Evolutionary conservation across 2,797 vertebrate species (phyloP), one percentile per base, ranked within the genome.

Genomic region (Poeciliopsis turneri): DNA sequence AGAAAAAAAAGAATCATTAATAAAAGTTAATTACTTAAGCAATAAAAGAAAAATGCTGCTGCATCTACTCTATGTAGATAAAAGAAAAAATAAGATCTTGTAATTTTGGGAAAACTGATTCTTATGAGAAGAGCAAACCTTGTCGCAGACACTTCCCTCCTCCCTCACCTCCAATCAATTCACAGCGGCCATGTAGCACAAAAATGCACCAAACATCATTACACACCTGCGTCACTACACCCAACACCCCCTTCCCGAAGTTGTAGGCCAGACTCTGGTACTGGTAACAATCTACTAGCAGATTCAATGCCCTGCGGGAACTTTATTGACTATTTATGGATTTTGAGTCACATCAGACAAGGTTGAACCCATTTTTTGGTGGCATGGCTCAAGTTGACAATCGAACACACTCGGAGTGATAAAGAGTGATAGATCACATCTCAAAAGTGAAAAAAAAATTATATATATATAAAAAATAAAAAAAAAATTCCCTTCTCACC

Each of bases 151-250:
- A 59, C 59, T 76, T 41, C 53, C 79, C 86, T 81, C 78, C 49
- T n/a, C 12, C 75, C 18, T 36, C 30, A 15, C 59, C 59, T 18
- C 6, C 64, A 5, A 74, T 82, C 83, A 86, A 80, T 84, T 78
- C 84, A 84, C 82, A 88, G 87, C 92, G 93, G 92, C 92, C 91
- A 87, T 79, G 72, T 86, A 77, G 82, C 79, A 85, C 72, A 84
- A 80, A 49, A 87, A 75, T 85, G 89, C 84, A 84, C 59, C 3
- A 83, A 78, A 82, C 86, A 82, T 90, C 81, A 87, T 83, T 87
- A 85, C 75, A 45, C 53, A 75, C 61, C 57, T 33, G 46, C 75
- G 64, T 49, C 45, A 10, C 15, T 30, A 20, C 11, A 10, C 53
- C 46, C 39, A 45, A 0, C 1, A 51, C 11, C 6, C 7, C 64